Conservation (phyloP, 2,888 invertebrate genomes). For the Sclerodermus sp. region DNA sequence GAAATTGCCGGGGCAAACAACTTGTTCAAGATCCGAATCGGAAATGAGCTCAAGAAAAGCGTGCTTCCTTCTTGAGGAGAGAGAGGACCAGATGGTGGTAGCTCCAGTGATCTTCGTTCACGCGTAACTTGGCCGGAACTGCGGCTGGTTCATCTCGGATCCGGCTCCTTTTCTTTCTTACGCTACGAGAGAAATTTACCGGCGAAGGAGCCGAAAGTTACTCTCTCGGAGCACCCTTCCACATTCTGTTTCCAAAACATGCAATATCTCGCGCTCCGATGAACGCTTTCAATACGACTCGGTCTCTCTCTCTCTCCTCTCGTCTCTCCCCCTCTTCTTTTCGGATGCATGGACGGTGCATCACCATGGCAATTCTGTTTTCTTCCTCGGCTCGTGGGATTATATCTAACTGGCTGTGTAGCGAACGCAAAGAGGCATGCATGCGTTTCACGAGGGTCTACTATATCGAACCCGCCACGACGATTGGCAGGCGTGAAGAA, state of each 20-base stretch:
- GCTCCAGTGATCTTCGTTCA: constrained; percentile 8
- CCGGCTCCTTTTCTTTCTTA: neutral
- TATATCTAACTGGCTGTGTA: constrained; percentile 2
- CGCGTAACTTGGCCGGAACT: constrained; percentile 18
- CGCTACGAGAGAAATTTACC: neutral
- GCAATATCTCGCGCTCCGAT: constrained; percentile 44
- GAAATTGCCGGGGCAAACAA: no score
- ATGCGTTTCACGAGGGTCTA: neutral
- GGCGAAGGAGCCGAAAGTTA: neutral
- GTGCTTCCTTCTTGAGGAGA: no score
- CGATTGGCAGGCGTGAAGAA: constrained; percentile 51
- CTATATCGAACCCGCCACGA: neutral
- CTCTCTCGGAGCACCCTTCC: constrained; percentile 11
- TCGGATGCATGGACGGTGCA: constrained; percentile 20
- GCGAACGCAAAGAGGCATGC: neutral
- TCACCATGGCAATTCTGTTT: constrained; percentile 22
- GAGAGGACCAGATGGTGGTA: no score
- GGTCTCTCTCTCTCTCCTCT: constrained; percentile 5
- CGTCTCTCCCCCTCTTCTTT: neutral
- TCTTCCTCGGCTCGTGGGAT: constrained; percentile 16
- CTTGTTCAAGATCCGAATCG: no score
- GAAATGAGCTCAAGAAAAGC: no score
- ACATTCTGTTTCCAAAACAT: constrained; percentile 38
- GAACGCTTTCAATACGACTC: constrained; percentile 3
- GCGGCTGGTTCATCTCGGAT: neutral